Evolutionary conservation across 2,113 vertebrate species (phyloP).

Genomic region (Neofelis nebulosa): DNA sequence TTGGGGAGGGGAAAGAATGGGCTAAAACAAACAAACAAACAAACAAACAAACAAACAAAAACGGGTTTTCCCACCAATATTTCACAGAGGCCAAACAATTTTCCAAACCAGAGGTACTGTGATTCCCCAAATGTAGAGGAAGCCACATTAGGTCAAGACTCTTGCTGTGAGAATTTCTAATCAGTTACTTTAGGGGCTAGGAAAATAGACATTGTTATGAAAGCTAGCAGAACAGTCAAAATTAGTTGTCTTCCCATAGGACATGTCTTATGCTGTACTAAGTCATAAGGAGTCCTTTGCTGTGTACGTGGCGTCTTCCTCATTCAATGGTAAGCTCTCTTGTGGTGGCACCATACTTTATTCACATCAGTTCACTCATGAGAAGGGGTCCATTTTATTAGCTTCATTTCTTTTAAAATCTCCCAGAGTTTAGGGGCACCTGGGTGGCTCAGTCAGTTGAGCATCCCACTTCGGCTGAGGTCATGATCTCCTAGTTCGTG

Average conservation of each 20-base stretch:
- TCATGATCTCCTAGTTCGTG: too few species aligned
- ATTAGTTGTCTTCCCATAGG: not conserved
- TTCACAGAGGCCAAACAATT: not conserved
- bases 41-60: not conserved
- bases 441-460: too few species aligned
- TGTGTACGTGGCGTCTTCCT: fast-evolving
- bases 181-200: conserved; percentile 22
- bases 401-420: not conserved
- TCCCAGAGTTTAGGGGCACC: not conserved
- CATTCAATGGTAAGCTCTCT: not conserved
- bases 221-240: not conserved
- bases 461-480: too few species aligned
- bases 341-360: not conserved
- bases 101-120: not conserved
- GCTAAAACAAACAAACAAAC: not conserved
- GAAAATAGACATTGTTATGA: not conserved
- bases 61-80: not conserved
- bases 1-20: not conserved
- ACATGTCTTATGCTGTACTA: not conserved
- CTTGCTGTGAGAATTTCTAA: not conserved
- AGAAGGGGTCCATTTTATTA: not conserved
- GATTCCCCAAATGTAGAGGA: not conserved
- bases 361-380: not conserved
- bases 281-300: not conserved
- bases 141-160: not conserved